Base-by-base conservation (phyloP, 2,113 vertebrate genomes). In the Montifringilla adamsi region DNA sequence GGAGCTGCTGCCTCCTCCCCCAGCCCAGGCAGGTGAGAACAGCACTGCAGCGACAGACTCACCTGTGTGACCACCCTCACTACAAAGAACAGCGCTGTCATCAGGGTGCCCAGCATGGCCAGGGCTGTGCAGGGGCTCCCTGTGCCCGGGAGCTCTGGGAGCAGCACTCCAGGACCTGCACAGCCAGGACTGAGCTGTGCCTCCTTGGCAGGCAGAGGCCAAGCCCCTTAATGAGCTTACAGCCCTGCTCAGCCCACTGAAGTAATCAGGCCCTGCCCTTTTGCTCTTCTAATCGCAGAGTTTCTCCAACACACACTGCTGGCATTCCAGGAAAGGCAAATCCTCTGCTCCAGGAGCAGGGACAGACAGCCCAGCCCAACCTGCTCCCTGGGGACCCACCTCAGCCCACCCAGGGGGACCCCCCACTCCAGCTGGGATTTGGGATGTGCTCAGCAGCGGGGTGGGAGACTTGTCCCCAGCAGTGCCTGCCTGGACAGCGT, bases 81-180 rank as follows among this genome's bases (percentile, higher is more conserved):
- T 96, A 98, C 93, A 15, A 99, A 96, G 64, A 98, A 98, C 90
- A 99, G 98, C 5, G 98, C 98, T 37, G 98, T 98, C 94, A 99
- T 97, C 97, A 99, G 97, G 43, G 98, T 98, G 14, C 97, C 97
- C 98, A 99, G 97, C 99, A 99, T 99, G 97, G 93, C 91, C 31
- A 26, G 59, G 60, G 1, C 31, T n/a, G 33, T 37, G 27, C 2
- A 0, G 13, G 13, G 69, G 77, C 66, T 89, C 62, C 79, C 49
- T 53, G 30, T 0, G 31, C 4, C 52, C 0, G 3, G 52, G 33
- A 26, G 77, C 58, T 22, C 43, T 3, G 52, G 7, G 8, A 84
- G 66, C 56, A 37, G 62, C 4, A 10, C 39, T 0, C 15, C 2
- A 5, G 1, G 1, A 21, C 13, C 53, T 49, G 63, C 0, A 20